Percentiles rank a stretch among this genome's conserved stretches.
Evolutionary conservation across 2,113 vertebrate genomes (phyloP).

Genomic region (Myrmecobius fasciatus): DNA sequence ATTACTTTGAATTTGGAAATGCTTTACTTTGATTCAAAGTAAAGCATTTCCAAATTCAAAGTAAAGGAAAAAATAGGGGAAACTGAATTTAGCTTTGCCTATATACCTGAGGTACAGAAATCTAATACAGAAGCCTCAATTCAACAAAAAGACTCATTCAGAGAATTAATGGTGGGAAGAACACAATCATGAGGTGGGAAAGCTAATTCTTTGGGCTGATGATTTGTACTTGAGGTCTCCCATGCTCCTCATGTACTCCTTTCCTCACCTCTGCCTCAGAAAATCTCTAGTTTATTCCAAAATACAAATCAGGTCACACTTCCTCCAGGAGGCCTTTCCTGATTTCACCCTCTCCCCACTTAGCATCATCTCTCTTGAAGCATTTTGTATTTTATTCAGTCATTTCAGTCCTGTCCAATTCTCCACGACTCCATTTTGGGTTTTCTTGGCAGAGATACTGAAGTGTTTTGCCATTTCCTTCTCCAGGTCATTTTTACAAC

Average conservation of each 20-base stretch:
- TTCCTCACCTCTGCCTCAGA: neutral
- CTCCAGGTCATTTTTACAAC: neutral
- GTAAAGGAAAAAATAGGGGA: neutral
- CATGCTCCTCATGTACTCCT: neutral
- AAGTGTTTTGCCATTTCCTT: neutral
- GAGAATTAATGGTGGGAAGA: neutral
- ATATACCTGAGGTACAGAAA: neutral
- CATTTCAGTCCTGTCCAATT: neutral
- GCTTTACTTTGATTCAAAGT: no score
- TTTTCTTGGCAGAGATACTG: neutral
- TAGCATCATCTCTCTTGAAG: neutral
- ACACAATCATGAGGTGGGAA: neutral
- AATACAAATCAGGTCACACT: neutral
- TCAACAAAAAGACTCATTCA: neutral
- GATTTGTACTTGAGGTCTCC: neutral
- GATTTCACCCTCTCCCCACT: neutral
- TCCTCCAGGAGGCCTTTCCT: neutral
- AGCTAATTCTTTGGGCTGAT: neutral
- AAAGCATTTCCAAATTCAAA: neutral
- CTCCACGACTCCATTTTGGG: neutral
- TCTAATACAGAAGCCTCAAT: neutral
- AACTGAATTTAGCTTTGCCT: neutral
- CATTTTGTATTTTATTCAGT: neutral
- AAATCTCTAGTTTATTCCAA: neutral
- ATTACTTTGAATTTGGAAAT: no score